These are phyloP conservation scores for Volucella inflata DNA, from an alignment of 2,888 invertebrate species.

Conservation along the genomic window DNA sequence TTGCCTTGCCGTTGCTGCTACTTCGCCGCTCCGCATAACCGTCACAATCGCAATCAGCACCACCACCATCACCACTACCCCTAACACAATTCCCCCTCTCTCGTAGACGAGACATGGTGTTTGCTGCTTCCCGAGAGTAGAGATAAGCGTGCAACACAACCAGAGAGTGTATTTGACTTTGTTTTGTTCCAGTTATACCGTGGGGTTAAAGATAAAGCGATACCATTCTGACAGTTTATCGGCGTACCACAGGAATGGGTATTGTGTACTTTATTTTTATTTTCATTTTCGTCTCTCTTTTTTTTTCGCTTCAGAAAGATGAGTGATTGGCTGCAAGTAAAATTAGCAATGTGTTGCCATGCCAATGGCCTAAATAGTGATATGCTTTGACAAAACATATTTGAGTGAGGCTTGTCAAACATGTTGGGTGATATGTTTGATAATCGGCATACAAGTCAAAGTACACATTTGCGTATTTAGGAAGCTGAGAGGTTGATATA, in stretches of 20 bases:
- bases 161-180: constrained; percentile 50
- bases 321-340: constrained; percentile 21
- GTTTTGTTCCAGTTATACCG: constrained; percentile 58
- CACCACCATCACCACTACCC: neutral
- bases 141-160: constrained; percentile 39
- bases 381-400: too few relatives aligned
- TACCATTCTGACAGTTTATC: constrained; percentile 47
- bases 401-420: too few relatives aligned
- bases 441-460: too few relatives aligned
- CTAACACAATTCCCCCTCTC: neutral
- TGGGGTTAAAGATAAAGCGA: constrained; percentile 61
- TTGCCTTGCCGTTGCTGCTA: constrained; percentile 9
- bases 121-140: constrained; percentile 6
- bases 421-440: too few relatives aligned
- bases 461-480: too few relatives aligned
- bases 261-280: neutral
- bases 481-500: too few relatives aligned
- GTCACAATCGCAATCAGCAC: constrained; percentile 7
- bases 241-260: constrained; percentile 12
- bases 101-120: constrained; percentile 12
- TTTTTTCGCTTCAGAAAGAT: constrained; percentile 10
- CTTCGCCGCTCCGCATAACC: neutral
- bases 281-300: too few relatives aligned
- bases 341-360: neutral
- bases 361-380: too few relatives aligned